A percentile compares a stretch with the other conserved stretches of the same genome.
These are phyloP conservation scores for Tauraco erythrolophus DNA, from an alignment of 2,113 vertebrate species.

Conservation along the genomic window DNA sequence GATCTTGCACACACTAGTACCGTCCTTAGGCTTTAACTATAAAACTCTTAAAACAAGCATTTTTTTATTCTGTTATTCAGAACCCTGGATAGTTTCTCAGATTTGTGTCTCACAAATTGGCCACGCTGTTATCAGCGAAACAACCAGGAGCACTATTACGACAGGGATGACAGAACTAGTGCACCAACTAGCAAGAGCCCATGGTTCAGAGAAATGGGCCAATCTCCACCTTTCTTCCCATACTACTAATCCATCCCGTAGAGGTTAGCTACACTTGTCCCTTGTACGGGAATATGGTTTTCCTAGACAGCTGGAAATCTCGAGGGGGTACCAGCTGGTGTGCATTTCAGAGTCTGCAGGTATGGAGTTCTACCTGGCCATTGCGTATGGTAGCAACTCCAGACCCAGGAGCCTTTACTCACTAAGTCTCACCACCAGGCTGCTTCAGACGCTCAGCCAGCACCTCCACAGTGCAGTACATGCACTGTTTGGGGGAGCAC, in stretches of 20 bases:
- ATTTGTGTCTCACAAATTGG: not conserved
- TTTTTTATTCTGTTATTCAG: not conserved
- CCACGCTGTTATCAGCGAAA: not conserved
- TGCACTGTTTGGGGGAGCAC: rapidly evolving
- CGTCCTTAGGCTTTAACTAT: not conserved
- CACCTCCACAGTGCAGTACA: not conserved
- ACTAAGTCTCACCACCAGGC: not conserved
- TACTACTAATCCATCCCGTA: not conserved
- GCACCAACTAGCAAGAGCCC: not conserved
- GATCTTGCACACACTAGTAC: not conserved
- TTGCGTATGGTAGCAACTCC: not conserved
- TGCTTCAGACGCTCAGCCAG: not conserved
- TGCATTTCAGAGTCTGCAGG: rapidly evolving
- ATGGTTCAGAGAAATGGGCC: rapidly evolving
- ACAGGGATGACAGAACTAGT: not conserved
- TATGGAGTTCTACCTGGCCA: rapidly evolving
- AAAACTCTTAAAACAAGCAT: not conserved
- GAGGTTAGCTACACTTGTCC: rapidly evolving
- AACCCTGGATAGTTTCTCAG: not conserved
- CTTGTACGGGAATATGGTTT: not conserved
- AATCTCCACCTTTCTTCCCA: not conserved
- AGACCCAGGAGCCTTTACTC: not conserved
- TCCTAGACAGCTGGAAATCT: not conserved
- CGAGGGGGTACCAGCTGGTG: rapidly evolving
- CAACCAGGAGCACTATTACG: not conserved